Evolutionary conservation across 2,113 vertebrate species (phyloP).

Genomic region (Pachyramphus minor): DNA sequence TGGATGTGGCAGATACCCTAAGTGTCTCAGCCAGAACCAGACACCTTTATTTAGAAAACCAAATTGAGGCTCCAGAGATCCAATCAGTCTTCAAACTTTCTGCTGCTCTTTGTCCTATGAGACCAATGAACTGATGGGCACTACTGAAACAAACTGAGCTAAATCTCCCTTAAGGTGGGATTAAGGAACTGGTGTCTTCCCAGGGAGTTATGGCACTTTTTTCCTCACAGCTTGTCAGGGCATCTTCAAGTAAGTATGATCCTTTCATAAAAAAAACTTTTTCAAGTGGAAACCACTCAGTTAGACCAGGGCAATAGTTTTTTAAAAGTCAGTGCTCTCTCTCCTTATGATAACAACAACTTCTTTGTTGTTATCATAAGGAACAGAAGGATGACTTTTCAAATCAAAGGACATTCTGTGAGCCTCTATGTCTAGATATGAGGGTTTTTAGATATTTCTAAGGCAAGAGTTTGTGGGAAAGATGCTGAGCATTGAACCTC

Average conservation of each 20-base stretch:
- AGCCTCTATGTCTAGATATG: neutral
- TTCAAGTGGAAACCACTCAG: neutral
- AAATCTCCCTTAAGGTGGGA: neutral
- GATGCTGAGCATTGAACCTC: neutral
- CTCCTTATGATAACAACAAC: too few species aligned
- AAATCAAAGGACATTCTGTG: neutral
- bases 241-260: neutral
- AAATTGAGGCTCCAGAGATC: neutral
- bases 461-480: neutral
- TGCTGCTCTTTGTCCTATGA: neutral
- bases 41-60: neutral
- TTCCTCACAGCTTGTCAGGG: neutral
- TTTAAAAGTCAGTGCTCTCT: neutral
- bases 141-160: neutral
- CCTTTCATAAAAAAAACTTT: neutral
- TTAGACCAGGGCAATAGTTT: neutral
- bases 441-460: neutral
- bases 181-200: neutral
- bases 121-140: neutral
- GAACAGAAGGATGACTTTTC: neutral
- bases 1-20: neutral
- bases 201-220: neutral
- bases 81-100: neutral
- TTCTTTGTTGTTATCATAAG: neutral
- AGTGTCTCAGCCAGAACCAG: neutral